Percentiles rank a stretch among this genome's conserved stretches.
Evolutionary conservation across 2,797 vertebrate genomes (phyloP).

Genomic region (Eulemur coronatus): DNA sequence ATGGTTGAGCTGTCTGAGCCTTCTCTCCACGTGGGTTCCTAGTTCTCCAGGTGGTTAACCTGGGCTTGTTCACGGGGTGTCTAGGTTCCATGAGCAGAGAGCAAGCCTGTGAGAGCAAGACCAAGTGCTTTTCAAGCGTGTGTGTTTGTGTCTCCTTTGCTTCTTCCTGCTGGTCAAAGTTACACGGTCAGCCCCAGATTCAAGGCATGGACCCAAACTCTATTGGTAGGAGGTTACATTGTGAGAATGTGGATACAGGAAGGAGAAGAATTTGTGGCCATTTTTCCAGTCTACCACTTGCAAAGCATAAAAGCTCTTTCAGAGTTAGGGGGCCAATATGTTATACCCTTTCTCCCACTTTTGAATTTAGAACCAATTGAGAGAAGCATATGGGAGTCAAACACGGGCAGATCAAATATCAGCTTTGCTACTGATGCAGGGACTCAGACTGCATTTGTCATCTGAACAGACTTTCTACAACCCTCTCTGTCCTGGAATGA

Average conservation of each 20-base stretch:
- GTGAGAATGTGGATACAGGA: neutral
- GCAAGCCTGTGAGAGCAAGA: neutral
- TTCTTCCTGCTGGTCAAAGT: neutral
- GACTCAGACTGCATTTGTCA: neutral
- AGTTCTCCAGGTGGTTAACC: neutral
- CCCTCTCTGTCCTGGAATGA: neutral
- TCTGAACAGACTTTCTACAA: neutral
- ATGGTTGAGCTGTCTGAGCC: neutral
- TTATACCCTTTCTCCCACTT: neutral
- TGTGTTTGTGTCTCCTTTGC: neutral
- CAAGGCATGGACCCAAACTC: neutral
- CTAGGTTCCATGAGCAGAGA: neutral
- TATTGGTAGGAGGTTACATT: neutral
- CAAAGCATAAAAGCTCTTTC: neutral
- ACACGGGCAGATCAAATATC: neutral
- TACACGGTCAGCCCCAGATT: neutral
- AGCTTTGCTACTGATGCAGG: neutral
- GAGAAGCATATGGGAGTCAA: neutral
- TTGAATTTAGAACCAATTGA: neutral
- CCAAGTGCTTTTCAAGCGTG: neutral
- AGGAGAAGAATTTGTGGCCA: neutral
- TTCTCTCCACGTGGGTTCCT: neutral
- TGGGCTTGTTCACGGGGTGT: neutral
- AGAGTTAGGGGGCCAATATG: neutral
- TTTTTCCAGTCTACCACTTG: neutral